Base-by-base conservation (phyloP, 1,140 invertebrate species). In the Pachypsylla venusta region DNA sequence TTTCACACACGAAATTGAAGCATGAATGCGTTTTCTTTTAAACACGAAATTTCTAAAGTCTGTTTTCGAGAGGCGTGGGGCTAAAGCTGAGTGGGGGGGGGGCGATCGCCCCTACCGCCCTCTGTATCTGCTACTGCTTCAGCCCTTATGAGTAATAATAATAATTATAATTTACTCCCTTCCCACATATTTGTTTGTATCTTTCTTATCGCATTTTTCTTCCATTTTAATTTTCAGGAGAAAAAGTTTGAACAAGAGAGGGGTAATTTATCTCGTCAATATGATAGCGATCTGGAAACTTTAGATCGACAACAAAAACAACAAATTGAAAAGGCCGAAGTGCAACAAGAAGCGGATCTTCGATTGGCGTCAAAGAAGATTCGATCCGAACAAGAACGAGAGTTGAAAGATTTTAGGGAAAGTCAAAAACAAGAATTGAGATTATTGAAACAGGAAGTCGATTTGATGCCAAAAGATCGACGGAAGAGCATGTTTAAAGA, bases 401-500 rank as follows among this genome's bases (percentile, higher is more conserved):
- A 98, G 66, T 73, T 95, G 57, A 88, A 93, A 66, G 81, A 84
- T 65, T 99, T 98, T 75, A 76, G 90, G 4, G 94, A 98, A 66
- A 82, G 84, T 28, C 76, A 96, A 53, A 98, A 97, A 68, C 89
- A 94, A 71, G 94, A 99, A 71, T 74, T 93, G 62, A 81, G 93
- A 61, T 74, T 95, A 58, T 74, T 97, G 14, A 97, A 97, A 68
- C 92, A 96, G 70, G 93, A 98, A 70, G 81, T 95, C 53, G 94
- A 98, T 65, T 73, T 93, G 53, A 78, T 97, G 71, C 87, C 91
- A 26, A 95, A 95, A 72, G 92, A 95, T 62, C 82, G 85, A 59
- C 80, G 92, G 61, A 97, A 98, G 75, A 89, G 84, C 61, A 83
- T 85, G 54, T 91, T 93, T 61, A 78, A 85, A 64, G 75, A 79